Evolutionary conservation across 2,113 vertebrate genomes (phyloP), one percentile per base, ranked within the genome.

Genomic region (Pelodiscus sinensis): DNA sequence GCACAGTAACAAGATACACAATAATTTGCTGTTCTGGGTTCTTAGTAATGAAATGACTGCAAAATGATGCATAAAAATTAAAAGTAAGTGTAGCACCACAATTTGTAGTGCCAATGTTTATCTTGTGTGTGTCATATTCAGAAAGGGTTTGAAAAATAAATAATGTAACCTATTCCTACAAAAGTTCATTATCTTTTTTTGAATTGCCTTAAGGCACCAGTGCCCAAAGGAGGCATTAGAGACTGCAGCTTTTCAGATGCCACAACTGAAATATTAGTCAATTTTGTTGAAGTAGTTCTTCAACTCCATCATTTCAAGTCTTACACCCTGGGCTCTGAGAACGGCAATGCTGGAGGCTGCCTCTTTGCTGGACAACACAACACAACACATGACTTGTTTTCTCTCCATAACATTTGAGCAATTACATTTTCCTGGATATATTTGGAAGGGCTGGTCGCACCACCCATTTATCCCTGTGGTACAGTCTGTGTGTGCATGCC

Each of bases 121-220:
- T 84, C 73, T 55, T 52, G 83, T 88, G 93, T 25, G 56, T 60
- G 50, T 35, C 88, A 87, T 97, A 86, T 91, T 82, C 94, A 93
- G 95, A 88, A 60, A 1, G 0, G 21, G 87, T 90, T 90, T 86
- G 86, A 93, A 85, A 93, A 79, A 65, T 56, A 86, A 79, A 68
- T 56, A 85, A 87, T 8, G 25, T 35, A 92, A 58, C 55, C 81
- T 96, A 94, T 94, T 95, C 90, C 65, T 90, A 85, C 84, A 92
- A 95, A 38, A 89, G 56, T 82, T 86, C 2, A 82, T 82, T 93
- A 87, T 75, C 90, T 86, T 94, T 89, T 86, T 90, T 93, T 80
- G 54, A 92, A 89, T 92, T 91, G 75, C 55, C 71, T 89, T 92
- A 94, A 54, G 77, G 58, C 94, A 88, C 62, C 65, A 87, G 75